These are phyloP conservation scores for Pseudonaja textilis DNA, from an alignment of 2,113 vertebrate genomes.

Conservation along the genomic window DNA sequence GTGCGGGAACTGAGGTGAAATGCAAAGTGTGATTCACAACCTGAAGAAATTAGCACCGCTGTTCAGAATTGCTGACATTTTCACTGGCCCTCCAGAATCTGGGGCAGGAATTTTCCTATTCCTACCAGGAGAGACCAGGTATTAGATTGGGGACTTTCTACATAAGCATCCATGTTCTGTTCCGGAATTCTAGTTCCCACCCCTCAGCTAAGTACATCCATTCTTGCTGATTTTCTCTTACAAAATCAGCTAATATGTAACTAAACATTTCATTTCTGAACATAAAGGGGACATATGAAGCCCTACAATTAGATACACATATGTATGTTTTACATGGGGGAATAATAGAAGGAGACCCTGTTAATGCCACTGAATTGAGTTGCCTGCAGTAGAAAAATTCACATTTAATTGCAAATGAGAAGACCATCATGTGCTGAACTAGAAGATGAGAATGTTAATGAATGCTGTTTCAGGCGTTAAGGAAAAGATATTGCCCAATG, in stretches of 20 bases:
- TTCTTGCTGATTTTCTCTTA: neutral
- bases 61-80: neutral
- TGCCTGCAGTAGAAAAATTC: slow-evolving; percentile 48
- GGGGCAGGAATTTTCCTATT: neutral
- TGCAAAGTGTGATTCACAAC: neutral
- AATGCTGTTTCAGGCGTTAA: slow-evolving; percentile 62
- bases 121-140: neutral
- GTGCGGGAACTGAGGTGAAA: neutral
- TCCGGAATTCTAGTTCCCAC: neutral
- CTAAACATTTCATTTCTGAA: neutral
- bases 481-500: slow-evolving; percentile 65
- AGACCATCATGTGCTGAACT: slow-evolving; percentile 40
- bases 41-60: neutral
- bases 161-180: neutral
- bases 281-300: neutral
- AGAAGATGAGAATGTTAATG: slow-evolving; percentile 56
- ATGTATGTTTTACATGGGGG: neutral
- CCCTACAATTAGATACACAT: neutral
- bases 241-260: neutral
- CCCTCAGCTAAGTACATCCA: neutral
- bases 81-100: neutral
- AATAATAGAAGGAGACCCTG: neutral
- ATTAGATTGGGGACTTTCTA: neutral
- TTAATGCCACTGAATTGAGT: neutral
- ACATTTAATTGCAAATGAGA: slow-evolving; percentile 64